Base-by-base conservation (phyloP, 2,888 invertebrate species). In the Philereme vetulata region DNA sequence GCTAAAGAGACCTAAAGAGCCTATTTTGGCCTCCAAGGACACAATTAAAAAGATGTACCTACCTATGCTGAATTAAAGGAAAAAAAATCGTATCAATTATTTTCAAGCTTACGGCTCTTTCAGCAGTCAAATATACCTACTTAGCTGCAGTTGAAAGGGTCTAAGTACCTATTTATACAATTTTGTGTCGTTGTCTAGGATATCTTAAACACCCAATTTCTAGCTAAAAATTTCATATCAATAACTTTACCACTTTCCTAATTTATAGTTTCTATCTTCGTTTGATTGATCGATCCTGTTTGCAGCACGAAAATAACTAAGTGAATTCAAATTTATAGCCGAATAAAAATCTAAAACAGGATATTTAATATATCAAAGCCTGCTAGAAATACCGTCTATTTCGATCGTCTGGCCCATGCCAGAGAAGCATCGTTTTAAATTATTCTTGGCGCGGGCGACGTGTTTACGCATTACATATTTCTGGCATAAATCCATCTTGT, bases 381-480 rank as follows among this genome's bases (percentile, higher is more conserved):
- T 70, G 72, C 65, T 70, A 69, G 65, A 70, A 73, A 71, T 71
- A 72, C 65, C 65, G 56, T 72, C 70, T 79, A 78, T 76, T 80
- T 79, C 63, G 56, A 72, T 73, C 65, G 66, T 46, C 60, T 71
- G 66, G 71, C 64, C 71, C 62, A 65, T 69, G 68, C 72, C 64
- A 68, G 61, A 63, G 64, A 60, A 58, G 54, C 60, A 72, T 71
- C 60, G 59, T 60, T 76, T 54, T 33, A 42, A 53, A 59, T 43
- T 46, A 51, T 51, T 51, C 72, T 81, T 82, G 81, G 83, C 82
- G 80, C 65, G 62, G 62, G 63, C 62, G 44, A 38, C 57, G 51
- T 81, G 76, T 81, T 80, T 80, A 77, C 76, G 74, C 71, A 56
- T 72, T 69, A 69, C 66, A 72, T 75, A 75, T 72, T 75, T 67